Evolutionary conservation across 2,888 invertebrate species (phyloP).

Genomic region (Clanis bilineata): DNA sequence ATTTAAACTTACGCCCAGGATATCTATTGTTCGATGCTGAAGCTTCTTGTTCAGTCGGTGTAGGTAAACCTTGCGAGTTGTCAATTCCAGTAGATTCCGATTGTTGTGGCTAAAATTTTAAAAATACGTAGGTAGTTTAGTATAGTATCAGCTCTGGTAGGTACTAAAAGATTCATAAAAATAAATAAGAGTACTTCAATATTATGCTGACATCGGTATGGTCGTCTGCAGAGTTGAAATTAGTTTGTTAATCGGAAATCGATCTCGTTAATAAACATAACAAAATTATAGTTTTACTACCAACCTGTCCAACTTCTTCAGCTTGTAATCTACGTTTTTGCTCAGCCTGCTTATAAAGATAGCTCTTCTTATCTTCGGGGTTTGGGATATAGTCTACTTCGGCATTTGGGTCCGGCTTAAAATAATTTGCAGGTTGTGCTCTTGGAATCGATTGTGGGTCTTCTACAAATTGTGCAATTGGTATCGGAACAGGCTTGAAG

Average conservation of each 20-base stretch:
- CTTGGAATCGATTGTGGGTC: constrained; percentile 61
- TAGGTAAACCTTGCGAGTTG: constrained; percentile 40
- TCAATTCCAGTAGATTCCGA: constrained; percentile 30
- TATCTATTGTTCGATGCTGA: constrained; percentile 65
- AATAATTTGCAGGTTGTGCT: constrained; percentile 67
- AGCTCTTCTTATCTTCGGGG: constrained; percentile 60
- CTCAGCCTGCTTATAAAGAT: constrained; percentile 74
- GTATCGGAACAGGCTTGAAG: constrained; percentile 72
- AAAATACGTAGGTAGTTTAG: constrained; percentile 15
- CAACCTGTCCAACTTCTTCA: constrained; percentile 16
- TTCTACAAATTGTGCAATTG: constrained; percentile 58
- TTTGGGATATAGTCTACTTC: constrained; percentile 51
- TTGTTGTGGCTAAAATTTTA: constrained; percentile 40
- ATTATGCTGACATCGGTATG: too few relatives aligned
- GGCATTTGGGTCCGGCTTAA: constrained; percentile 52
- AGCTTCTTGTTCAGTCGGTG: constrained; percentile 60
- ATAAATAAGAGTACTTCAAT: too few relatives aligned
- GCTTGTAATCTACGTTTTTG: constrained; percentile 73
- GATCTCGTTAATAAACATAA: background rate
- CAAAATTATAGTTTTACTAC: background rate
- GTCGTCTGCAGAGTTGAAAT: background rate
- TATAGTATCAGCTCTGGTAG: too few relatives aligned
- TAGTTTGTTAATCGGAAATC: background rate
- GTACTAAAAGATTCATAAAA: too few relatives aligned
- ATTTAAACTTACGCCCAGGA: constrained; percentile 61